Percentiles rank a stretch among this genome's conserved stretches.
These are phyloP conservation scores for Leptopilina syphax DNA, from an alignment of 2,888 invertebrate genomes.

Conservation along the genomic window DNA sequence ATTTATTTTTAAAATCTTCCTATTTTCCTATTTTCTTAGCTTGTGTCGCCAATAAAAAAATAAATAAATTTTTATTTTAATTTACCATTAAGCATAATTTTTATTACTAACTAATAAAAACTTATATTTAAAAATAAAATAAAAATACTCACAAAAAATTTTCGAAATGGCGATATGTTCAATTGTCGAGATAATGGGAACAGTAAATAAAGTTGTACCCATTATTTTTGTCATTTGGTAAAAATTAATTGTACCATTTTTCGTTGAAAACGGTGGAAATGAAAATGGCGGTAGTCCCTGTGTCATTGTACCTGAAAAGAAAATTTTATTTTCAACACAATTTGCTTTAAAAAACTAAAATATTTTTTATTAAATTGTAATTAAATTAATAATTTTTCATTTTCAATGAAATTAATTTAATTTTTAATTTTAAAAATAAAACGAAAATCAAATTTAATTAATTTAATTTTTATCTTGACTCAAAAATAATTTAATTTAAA, in stretches of 20 bases:
- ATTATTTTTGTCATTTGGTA: conserved; percentile 81
- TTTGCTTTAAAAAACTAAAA: not conserved
- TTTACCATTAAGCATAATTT: no score
- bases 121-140: no score
- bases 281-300: conserved; percentile 85
- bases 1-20: no score
- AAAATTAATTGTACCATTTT: conserved; percentile 80
- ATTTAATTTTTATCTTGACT: no score
- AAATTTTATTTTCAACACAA: not conserved
- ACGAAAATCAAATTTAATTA: no score
- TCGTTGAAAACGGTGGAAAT: conserved; percentile 84
- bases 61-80: no score
- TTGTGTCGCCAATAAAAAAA: no score
- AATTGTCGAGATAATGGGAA: conserved; percentile 85
- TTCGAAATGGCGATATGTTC: conserved; percentile 88
- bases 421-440: no score
- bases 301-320: conserved; percentile 74
- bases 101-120: no score
- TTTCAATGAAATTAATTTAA: no score
- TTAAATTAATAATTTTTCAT: conserved; percentile 65
- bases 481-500: no score
- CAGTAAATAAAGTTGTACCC: conserved; percentile 81
- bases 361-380: not conserved
- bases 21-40: no score
- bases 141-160: conserved; percentile 82